These are phyloP conservation scores for Macaria notata DNA, from an alignment of 2,888 invertebrate genomes.

Conservation along the genomic window DNA sequence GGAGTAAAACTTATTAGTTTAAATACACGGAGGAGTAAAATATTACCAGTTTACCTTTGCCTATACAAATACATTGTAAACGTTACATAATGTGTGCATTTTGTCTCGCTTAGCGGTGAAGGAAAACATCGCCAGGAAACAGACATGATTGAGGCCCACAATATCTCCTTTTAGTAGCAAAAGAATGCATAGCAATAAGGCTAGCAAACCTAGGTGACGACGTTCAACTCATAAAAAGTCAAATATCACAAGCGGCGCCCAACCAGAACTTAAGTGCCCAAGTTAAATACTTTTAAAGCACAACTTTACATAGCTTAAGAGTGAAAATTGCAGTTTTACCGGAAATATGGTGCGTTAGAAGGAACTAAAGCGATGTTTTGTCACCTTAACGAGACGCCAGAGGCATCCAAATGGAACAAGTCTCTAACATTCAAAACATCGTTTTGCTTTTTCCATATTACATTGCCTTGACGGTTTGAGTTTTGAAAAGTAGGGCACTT, in stretches of 20 bases:
- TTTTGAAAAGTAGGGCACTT: constrained; percentile 7
- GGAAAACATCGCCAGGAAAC: no score
- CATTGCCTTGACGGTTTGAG: constrained; percentile 26
- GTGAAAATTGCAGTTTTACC: constrained; percentile 51
- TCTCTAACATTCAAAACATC: constrained; percentile 46
- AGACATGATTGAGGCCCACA: no score
- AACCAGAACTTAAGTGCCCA: constrained; percentile 44
- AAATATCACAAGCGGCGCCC: constrained; percentile 12
- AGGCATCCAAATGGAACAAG: constrained; percentile 45
- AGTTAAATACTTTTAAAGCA: constrained; percentile 48
- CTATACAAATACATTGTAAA: no score
- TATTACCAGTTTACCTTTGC: no score
- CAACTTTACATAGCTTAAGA: constrained; percentile 39
- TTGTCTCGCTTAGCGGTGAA: no score
- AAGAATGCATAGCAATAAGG: no score
- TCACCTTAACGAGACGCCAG: constrained; percentile 54
- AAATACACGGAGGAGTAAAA: no score
- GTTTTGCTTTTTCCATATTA: constrained; percentile 43
- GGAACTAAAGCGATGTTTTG: constrained; percentile 54
- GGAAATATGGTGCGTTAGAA: constrained; percentile 51
- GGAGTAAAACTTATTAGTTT: no score
- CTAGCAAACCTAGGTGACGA: no score
- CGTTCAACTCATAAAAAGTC: no score
- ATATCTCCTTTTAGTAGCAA: no score
- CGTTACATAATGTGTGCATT: no score